phyloP scores from a whole-genome alignment of 2,888 invertebrate species.

The Metallyticus violacea region DNA sequence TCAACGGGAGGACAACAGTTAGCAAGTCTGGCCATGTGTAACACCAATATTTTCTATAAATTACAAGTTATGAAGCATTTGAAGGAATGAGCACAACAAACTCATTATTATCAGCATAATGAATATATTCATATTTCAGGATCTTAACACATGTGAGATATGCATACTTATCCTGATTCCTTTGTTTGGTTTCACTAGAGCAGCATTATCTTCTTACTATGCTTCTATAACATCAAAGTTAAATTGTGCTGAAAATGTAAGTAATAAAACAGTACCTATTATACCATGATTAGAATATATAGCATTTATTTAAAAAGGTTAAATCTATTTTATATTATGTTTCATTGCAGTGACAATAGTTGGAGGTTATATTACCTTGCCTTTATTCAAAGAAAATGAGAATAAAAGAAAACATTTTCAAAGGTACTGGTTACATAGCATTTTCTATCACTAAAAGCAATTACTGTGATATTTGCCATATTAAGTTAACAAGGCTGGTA shows the following conservation, averaged over 20 bases:
- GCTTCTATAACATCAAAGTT: neutral
- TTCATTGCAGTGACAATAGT: neutral
- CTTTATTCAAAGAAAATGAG: neutral
- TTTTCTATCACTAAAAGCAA: too few species aligned
- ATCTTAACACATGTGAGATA: neutral
- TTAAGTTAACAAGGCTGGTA: neutral
- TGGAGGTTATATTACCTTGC: neutral
- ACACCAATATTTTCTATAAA: neutral
- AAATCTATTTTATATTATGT: neutral
- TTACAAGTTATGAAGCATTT: neutral
- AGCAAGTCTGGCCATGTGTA: neutral
- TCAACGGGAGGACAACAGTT: too few species aligned
- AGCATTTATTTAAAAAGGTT: neutral
- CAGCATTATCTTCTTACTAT: neutral
- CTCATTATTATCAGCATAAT: neutral
- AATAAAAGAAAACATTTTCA: neutral
- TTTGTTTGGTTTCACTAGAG: neutral
- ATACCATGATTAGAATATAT: neutral
- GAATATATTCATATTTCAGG: too few species aligned
- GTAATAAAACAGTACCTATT: neutral
- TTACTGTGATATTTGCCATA: neutral
- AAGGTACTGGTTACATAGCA: neutral
- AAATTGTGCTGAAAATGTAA: neutral
- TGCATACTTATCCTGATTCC: neutral
- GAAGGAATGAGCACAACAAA: neutral